These are phyloP conservation scores for Amblyjoppa fuscipennis DNA, from an alignment of 2,888 invertebrate genomes.

Conservation along the genomic window DNA sequence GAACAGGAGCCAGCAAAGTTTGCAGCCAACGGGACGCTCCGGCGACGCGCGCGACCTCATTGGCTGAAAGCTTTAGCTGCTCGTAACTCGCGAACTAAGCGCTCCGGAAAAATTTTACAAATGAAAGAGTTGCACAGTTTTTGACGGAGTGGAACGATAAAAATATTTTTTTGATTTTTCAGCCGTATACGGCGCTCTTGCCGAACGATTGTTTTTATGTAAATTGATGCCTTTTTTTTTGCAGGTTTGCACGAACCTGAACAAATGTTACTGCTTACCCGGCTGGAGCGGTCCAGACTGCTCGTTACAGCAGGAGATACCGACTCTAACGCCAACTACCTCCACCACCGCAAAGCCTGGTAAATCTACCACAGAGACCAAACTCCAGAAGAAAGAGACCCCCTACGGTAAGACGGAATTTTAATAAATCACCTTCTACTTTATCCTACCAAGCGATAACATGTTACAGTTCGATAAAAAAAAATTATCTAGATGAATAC, in stretches of 20 bases:
- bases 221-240: constrained; percentile 60
- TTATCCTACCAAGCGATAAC: no score
- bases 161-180: no score
- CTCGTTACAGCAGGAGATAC: constrained; percentile 91
- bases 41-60: constrained; percentile 72
- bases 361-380: constrained; percentile 83
- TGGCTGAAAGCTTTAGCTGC: constrained; percentile 67
- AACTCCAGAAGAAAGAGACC: constrained; percentile 95
- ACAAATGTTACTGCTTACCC: constrained; percentile 95
- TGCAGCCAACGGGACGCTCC: no score
- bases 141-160: no score
- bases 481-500: not conserved
- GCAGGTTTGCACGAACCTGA: constrained; percentile 96
- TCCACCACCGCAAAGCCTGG: constrained; percentile 88
- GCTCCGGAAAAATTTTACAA: constrained; percentile 73
- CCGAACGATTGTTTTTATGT: no score
- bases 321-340: constrained; percentile 87
- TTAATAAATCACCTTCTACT: not conserved
- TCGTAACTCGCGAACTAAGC: constrained; percentile 70
- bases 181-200: no score
- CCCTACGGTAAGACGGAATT: constrained; percentile 93
- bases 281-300: constrained; percentile 97
- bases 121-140: constrained; percentile 69
- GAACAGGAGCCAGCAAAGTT: no score
- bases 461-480: no score